Percentiles rank a stretch among this genome's conserved stretches.
Conservation (phyloP, 2,113 vertebrate genomes). For the Notechis scutatus region DNA sequence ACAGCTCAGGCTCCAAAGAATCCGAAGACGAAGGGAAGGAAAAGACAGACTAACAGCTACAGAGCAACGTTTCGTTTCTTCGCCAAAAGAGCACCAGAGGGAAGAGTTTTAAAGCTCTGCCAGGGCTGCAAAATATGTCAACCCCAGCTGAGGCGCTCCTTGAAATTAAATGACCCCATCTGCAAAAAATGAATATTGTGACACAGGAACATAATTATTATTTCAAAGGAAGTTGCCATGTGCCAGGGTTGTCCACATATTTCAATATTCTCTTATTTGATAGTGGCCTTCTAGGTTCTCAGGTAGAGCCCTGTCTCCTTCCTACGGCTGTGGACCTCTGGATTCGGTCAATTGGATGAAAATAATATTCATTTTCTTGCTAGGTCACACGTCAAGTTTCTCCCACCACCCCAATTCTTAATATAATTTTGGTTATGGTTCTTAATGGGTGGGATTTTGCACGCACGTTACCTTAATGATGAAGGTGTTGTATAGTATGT, state of each 20-base stretch:
- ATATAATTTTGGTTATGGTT: background rate
- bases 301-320: background rate
- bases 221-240: background rate
- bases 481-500: background rate
- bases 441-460: background rate
- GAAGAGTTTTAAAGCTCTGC: background rate
- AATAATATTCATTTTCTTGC: background rate
- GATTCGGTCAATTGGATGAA: background rate
- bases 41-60: background rate
- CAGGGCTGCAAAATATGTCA: background rate
- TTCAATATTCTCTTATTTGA: background rate
- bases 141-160: too few species aligned
- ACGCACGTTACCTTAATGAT: background rate
- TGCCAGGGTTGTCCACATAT: too few species aligned
- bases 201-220: background rate
- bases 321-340: background rate
- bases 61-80: background rate
- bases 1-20: constrained; percentile 12
- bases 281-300: background rate
- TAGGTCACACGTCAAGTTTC: background rate
- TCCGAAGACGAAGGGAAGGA: background rate
- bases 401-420: background rate
- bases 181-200: background rate
- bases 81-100: constrained; percentile 1
- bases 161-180: background rate